Evolutionary conservation across 2,113 vertebrate species (phyloP).

Genomic region (Papio anubis): DNA sequence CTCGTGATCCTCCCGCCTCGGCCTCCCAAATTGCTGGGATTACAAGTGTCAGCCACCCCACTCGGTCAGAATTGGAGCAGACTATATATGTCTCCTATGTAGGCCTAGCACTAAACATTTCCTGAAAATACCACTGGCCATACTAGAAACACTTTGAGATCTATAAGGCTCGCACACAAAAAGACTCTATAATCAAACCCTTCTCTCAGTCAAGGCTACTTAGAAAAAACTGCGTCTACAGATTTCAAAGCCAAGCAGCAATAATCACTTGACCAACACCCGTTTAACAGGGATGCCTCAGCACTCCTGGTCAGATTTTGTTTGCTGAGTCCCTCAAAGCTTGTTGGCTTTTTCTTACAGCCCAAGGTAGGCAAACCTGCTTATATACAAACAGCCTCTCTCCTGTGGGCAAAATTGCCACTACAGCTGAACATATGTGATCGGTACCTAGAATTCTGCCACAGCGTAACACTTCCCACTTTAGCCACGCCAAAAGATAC

Average conservation of each 20-base stretch:
- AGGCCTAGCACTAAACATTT: background rate
- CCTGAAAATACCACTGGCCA: background rate
- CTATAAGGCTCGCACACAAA: background rate
- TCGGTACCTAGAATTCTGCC: no score
- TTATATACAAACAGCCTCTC: background rate
- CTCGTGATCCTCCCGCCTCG: no score
- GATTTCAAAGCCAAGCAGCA: background rate
- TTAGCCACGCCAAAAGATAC: accelerated
- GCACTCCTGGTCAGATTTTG: background rate
- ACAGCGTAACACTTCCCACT: background rate
- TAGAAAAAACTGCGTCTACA: background rate
- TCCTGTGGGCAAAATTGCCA: accelerated
- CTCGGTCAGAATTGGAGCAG: background rate
- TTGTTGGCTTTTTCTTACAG: background rate
- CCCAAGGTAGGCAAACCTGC: background rate
- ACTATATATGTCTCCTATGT: background rate
- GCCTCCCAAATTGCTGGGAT: no score
- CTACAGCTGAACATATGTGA: accelerated
- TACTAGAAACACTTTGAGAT: background rate
- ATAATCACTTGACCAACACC: background rate
- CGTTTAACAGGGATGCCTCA: no score
- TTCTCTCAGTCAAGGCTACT: background rate
- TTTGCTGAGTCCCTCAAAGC: background rate
- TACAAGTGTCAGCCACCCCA: no score
- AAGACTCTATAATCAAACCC: background rate